phyloP scores from a whole-genome alignment of 2,113 vertebrate species.

The Burhinus bistriatus region DNA sequence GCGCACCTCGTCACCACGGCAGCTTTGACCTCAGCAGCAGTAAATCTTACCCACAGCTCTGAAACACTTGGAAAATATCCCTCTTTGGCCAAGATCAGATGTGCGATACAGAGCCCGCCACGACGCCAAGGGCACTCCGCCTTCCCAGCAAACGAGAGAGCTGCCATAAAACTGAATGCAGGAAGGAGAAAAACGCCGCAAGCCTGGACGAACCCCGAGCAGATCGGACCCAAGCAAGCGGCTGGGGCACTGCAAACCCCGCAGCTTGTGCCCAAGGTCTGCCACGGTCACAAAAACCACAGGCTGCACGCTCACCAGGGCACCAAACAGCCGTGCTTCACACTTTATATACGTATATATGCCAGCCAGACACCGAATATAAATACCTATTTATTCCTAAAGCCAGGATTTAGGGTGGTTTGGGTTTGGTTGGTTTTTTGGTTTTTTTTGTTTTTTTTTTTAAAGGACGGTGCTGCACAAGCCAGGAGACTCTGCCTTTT shows the following conservation, averaged over 20 bases:
- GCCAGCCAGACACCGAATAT: not conserved
- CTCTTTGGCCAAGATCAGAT: not conserved
- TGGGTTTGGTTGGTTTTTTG: not conserved
- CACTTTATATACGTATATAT: fast-evolving
- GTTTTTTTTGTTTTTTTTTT: not conserved
- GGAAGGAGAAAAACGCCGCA: fast-evolving
- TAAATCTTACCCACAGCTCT: not conserved
- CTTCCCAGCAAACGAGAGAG: not conserved
- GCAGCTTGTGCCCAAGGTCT: not conserved
- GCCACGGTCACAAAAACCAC: fast-evolving
- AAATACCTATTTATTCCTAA: conserved; percentile 2
- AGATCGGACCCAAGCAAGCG: fast-evolving
- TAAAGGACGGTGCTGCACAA: not conserved
- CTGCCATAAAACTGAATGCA: fast-evolving
- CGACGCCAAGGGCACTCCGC: not conserved
- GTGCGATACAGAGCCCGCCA: not conserved
- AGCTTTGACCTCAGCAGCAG: not conserved
- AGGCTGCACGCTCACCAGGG: not conserved
- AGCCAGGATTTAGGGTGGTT: not conserved
- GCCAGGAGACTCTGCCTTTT: conserved; percentile 8
- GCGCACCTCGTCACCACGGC: not conserved
- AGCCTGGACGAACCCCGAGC: not conserved
- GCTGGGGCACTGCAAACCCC: fast-evolving
- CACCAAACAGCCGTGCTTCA: not conserved
- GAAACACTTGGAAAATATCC: not conserved